A percentile compares a stretch with the other conserved stretches of the same genome.
Evolutionary conservation across 1,140 invertebrate genomes (phyloP).

Genomic region (Caenorhabditis elegans): DNA sequence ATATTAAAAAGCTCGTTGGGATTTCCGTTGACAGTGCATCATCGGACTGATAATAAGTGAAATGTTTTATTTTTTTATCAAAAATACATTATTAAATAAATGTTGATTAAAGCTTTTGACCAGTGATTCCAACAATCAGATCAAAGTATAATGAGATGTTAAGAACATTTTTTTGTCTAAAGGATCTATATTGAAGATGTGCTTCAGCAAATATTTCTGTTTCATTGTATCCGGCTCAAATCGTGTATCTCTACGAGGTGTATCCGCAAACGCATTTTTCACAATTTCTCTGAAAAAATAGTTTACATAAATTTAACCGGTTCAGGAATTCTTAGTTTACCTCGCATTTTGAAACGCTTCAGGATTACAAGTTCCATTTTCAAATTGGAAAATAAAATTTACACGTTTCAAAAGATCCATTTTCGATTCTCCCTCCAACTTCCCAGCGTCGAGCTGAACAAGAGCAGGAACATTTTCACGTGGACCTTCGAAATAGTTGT

Average conservation of each 20-base stretch:
- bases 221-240: background rate
- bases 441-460: background rate
- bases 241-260: background rate
- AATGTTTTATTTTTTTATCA: background rate
- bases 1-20: constrained; percentile 67
- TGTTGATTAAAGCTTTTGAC: background rate
- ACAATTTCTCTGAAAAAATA: background rate
- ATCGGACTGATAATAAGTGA: background rate
- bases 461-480: background rate
- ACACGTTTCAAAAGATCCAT: background rate
- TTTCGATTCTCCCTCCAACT: background rate
- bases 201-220: background rate
- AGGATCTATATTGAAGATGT: background rate
- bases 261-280: background rate
- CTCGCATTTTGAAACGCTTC: background rate
- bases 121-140: background rate
- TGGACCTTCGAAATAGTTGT: constrained; percentile 4
- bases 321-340: background rate
- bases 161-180: background rate
- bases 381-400: background rate
- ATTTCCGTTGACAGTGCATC: constrained; percentile 42
- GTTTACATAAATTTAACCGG: no score
- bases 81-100: background rate
- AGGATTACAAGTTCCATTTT: background rate
- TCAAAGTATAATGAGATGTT: background rate